Evolutionary conservation across 2,888 invertebrate genomes (phyloP).

Genomic region (Amaurobius ferox): DNA sequence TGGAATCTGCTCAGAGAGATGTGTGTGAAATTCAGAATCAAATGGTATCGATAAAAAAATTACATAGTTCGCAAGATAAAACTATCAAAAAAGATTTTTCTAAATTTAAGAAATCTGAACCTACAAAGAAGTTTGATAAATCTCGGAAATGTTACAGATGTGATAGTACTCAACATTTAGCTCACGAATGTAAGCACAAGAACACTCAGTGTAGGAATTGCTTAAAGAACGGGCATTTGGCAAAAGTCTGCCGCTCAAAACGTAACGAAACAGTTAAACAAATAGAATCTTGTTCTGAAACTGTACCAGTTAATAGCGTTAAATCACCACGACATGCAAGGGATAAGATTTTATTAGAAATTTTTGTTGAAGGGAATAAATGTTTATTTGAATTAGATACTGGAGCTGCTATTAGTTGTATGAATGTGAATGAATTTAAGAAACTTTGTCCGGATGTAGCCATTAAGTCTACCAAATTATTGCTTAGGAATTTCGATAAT

Average conservation of each 20-base stretch:
- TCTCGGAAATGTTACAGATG: conserved; percentile 52
- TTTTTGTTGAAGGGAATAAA: conserved; percentile 56
- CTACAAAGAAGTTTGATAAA: conserved; percentile 56
- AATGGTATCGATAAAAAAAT: conserved; percentile 48
- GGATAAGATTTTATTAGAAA: conserved; percentile 50
- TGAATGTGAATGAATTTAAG: conserved; percentile 50
- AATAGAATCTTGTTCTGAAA: conserved; percentile 56
- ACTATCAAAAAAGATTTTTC: conserved; percentile 45
- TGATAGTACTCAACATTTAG: conserved; percentile 57
- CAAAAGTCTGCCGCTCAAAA: conserved; percentile 52
- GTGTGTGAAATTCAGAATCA: conserved; percentile 54
- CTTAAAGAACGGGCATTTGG: conserved; percentile 55
- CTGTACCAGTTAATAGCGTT: conserved; percentile 54
- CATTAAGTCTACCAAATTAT: conserved; percentile 55
- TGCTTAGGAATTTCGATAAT: conserved; percentile 50
- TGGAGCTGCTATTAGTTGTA: conserved; percentile 52
- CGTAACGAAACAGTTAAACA: conserved; percentile 50
- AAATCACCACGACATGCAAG: conserved; percentile 53
- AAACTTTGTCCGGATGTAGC: conserved; percentile 52
- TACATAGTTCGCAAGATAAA: conserved; percentile 45
- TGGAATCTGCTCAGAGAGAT: conserved; percentile 53
- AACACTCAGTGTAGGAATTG: conserved; percentile 52
- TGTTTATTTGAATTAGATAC: conserved; percentile 45
- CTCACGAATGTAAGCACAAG: conserved; percentile 57
- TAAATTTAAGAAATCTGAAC: conserved; percentile 54